These are phyloP conservation scores for Pseudomyrmex concolor DNA, from an alignment of 1,140 invertebrate genomes.

Conservation along the genomic window DNA sequence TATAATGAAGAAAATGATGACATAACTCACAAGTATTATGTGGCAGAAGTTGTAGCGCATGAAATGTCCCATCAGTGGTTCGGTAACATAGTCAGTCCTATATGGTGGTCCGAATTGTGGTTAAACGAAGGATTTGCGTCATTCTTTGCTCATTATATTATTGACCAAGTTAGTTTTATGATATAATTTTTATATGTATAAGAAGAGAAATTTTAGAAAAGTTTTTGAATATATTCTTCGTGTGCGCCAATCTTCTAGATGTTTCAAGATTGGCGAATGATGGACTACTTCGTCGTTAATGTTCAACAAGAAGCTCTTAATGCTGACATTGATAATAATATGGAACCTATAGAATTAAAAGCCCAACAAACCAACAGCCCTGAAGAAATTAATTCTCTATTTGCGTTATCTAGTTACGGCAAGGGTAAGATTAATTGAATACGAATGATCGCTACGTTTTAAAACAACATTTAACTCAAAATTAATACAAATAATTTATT, in stretches of 20 bases:
- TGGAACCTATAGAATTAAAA: slow-evolving; percentile 92
- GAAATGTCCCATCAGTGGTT: slow-evolving; percentile 88
- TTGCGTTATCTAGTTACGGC: slow-evolving; percentile 93
- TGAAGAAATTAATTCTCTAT: slow-evolving; percentile 92
- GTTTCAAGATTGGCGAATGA: slow-evolving; percentile 22
- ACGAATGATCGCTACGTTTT: neutral
- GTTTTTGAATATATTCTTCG: no score
- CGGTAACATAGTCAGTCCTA: slow-evolving; percentile 87
- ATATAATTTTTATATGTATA: no score
- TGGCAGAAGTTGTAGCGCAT: slow-evolving; percentile 86
- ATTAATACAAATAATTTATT: neutral
- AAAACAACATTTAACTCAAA: neutral
- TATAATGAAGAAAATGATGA: no score
- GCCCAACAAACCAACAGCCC: slow-evolving; percentile 88
- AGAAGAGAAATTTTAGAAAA: no score
- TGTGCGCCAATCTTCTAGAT: slow-evolving; percentile 23
- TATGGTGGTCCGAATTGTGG: slow-evolving; percentile 89
- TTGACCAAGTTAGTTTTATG: slow-evolving; percentile 84
- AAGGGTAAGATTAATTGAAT: slow-evolving; percentile 85
- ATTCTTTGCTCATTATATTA: slow-evolving; percentile 90
- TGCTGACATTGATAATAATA: slow-evolving; percentile 90
- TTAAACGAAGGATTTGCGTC: slow-evolving; percentile 90
- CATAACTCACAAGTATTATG: no score
- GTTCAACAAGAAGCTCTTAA: slow-evolving; percentile 90
- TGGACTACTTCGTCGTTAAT: slow-evolving; percentile 80